Percentiles rank a stretch among this genome's conserved stretches.
These are phyloP conservation scores for Bujurquina vittata DNA, from an alignment of 2,113 vertebrate genomes.

Conservation along the genomic window DNA sequence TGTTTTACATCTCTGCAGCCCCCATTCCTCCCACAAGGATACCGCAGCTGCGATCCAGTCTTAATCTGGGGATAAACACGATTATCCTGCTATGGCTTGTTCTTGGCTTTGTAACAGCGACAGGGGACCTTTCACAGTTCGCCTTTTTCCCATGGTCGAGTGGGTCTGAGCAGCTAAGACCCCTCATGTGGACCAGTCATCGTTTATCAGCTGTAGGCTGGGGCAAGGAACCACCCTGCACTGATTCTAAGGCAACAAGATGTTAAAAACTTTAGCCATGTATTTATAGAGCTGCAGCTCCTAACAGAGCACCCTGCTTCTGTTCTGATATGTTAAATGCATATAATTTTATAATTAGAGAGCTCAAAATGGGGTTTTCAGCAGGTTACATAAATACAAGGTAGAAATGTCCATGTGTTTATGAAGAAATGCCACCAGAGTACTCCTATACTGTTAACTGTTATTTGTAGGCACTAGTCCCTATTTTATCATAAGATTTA, in stretches of 20 bases:
- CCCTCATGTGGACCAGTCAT: slow-evolving; percentile 61
- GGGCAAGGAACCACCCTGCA: slow-evolving; percentile 26
- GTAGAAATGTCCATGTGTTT: not conserved
- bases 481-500: not conserved
- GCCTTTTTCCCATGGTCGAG: slow-evolving; percentile 83
- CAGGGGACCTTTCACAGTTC: slow-evolving; percentile 87
- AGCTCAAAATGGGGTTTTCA: not conserved
- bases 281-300: slow-evolving; percentile 2
- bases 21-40: slow-evolving; percentile 78
- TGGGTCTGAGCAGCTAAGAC: slow-evolving; percentile 83
- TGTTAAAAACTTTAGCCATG: not conserved
- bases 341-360: not conserved
- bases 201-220: slow-evolving; percentile 52
- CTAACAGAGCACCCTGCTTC: not conserved
- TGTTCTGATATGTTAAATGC: not conserved
- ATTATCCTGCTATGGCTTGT: slow-evolving; percentile 88
- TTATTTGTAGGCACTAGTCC: not conserved
- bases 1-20: slow-evolving; percentile 55
- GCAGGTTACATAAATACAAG: not conserved
- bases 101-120: slow-evolving; percentile 89
- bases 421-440: not conserved
- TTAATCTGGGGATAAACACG: slow-evolving; percentile 92
- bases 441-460: too few species aligned
- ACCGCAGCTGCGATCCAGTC: slow-evolving; percentile 87
- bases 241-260: slow-evolving; percentile 6